phyloP scores from a whole-genome alignment of 2,888 invertebrate genomes.

The Tyria jacobaeae region DNA sequence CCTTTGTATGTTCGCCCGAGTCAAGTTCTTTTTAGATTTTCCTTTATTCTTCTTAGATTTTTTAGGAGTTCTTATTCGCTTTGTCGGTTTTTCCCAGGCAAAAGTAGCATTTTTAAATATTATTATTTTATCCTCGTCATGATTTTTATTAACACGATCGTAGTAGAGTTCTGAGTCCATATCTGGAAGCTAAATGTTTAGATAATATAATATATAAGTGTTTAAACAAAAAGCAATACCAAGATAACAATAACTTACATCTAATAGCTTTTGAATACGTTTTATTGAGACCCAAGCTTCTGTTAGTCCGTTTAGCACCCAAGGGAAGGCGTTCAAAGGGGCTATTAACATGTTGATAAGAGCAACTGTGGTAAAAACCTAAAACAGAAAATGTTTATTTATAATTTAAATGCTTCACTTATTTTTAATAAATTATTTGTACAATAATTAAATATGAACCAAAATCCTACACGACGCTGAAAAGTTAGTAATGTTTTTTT shows the following conservation, averaged over 20 bases:
- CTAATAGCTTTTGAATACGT: conserved; percentile 93
- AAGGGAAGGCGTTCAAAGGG: conserved; percentile 98
- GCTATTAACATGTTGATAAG: conserved; percentile 98
- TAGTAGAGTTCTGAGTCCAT: conserved; percentile 89
- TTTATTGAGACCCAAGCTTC: conserved; percentile 98
- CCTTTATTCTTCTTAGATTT: conserved; percentile 81
- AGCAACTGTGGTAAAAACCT: conserved; percentile 96
- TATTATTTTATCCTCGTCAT: conserved; percentile 85
- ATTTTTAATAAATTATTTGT: too few relatives aligned
- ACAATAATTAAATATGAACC: too few relatives aligned
- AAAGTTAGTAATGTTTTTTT: too few relatives aligned
- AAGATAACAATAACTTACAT: conserved; percentile 83
- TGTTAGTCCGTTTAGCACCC: conserved; percentile 98
- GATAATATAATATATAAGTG: conserved; percentile 6
- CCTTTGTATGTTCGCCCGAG: conserved; percentile 63
- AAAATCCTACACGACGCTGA: too few relatives aligned
- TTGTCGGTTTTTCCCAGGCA: conserved; percentile 83
- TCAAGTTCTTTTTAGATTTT: conserved; percentile 76
- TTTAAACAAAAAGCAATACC: background rate
- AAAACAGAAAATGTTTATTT: conserved; percentile 38
- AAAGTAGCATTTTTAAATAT: conserved; percentile 88
- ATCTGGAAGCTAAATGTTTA: conserved; percentile 83
- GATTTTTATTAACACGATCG: conserved; percentile 78
- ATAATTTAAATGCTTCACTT: too few relatives aligned
- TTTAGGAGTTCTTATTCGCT: conserved; percentile 59